Evolutionary conservation across 2,113 vertebrate species (phyloP), one percentile per base, ranked within the genome.

Genomic region (Proterorhinus semilunaris): DNA sequence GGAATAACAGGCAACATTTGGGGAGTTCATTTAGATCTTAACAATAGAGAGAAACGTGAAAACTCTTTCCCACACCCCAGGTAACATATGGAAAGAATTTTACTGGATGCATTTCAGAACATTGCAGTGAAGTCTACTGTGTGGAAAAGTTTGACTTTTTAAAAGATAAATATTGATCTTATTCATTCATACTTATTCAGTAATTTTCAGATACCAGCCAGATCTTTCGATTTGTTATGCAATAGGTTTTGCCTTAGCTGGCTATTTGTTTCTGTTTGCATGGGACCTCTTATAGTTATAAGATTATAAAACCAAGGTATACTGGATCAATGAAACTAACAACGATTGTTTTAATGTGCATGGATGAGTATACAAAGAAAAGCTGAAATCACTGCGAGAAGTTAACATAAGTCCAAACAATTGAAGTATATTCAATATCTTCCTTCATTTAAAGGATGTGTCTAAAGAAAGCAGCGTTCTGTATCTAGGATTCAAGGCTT

Each of bases 1-100:
- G 65, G 80, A 81, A 85, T 78, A 88, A 89, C 84, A 79, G 82
- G 70, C 84, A 82, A 73, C 74, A 81, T 88, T 88, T 87, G 79
- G 72, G 83, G 73, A 74, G 75, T 76, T 83, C 67, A 85, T 89
- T 83, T 79, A 72, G 71, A 90, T 87, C 83, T 86, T 85, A 81
- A 81, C 76, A 81, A 85, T 76, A 69, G 78, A 75, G 63, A 78
- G 62, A 85, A 86, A 83, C 68, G 62, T 83, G 64, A 84, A 86
- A 75, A 78, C 59, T 69, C 68, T 74, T 82, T 86, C 76, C 62
- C 69, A 74, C 68, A 75, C 13, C 63, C 66, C 78, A 47, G 55
- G 51, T 78, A 71, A 73, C 83, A 85, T 71, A 58, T 84, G 82
- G 77, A 16, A 62, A 66, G 51, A 21, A 57, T 84, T 46, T 70